Evolutionary conservation across 2,797 vertebrate species (phyloP).

Genomic region (Hippoglossus hippoglossus): DNA sequence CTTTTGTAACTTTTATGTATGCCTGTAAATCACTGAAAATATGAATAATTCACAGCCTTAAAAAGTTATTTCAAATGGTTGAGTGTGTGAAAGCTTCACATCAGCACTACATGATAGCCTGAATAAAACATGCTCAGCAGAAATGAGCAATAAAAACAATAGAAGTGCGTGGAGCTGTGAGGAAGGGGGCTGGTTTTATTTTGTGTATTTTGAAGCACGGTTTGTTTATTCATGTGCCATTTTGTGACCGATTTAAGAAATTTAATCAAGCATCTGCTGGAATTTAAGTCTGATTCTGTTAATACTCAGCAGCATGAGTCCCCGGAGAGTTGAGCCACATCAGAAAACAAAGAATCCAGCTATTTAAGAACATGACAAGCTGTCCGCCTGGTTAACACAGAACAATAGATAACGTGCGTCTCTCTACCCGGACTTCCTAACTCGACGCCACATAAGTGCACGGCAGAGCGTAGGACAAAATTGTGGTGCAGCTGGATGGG

Average conservation of each 20-base stretch:
- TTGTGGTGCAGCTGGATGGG: slow-evolving; percentile 33
- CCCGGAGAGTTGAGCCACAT: slow-evolving; percentile 10
- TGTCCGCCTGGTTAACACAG: slow-evolving; percentile 42
- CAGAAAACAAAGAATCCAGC: slow-evolving; percentile 16
- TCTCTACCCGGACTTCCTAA: slow-evolving; percentile 31
- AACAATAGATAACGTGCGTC: slow-evolving; percentile 47
- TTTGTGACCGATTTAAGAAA: not conserved
- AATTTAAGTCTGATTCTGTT: slow-evolving; percentile 26
- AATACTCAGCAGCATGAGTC: slow-evolving; percentile 19
- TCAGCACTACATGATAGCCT: not conserved
- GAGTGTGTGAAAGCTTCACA: not conserved
- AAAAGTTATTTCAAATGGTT: not conserved
- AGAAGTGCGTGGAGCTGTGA: not conserved
- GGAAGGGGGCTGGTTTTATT: not conserved
- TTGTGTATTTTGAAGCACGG: not conserved
- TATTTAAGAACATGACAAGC: slow-evolving; percentile 37
- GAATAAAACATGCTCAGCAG: not conserved
- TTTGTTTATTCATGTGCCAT: slow-evolving; percentile 17
- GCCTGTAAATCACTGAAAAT: not conserved
- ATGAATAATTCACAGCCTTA: not conserved
- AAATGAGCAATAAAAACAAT: not conserved
- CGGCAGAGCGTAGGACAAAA: slow-evolving; percentile 35
- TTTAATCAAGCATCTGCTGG: not conserved
- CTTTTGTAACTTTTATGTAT: slow-evolving; percentile 1
- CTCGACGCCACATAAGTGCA: slow-evolving; percentile 32